phyloP scores from a whole-genome alignment of 2,113 vertebrate genomes.

The Perccottus glenii region DNA sequence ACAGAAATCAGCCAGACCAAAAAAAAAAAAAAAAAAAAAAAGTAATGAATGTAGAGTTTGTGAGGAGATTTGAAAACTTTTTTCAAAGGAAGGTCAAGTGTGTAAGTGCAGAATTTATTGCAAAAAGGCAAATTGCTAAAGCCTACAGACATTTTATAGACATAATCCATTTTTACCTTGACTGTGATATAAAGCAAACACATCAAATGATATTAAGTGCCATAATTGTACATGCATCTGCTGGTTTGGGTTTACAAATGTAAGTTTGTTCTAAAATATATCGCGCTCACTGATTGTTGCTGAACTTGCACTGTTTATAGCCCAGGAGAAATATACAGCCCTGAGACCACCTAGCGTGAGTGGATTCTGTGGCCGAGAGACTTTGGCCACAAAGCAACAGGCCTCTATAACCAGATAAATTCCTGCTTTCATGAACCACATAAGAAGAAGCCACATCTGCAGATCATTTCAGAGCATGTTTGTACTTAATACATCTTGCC shows the following conservation, averaged over 20 bases:
- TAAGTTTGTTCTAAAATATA: no score
- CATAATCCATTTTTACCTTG: slow-evolving; percentile 20
- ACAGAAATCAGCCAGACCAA: slow-evolving; percentile 18
- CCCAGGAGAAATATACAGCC: slow-evolving; percentile 47
- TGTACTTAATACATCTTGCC: slow-evolving; percentile 57
- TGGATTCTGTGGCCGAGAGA: slow-evolving; percentile 43
- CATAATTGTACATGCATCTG: slow-evolving; percentile 9
- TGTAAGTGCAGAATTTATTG: not conserved
- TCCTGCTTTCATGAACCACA: slow-evolving; percentile 74
- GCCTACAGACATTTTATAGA: no score
- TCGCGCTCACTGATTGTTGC: slow-evolving; percentile 18
- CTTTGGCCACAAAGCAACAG: slow-evolving; percentile 43
- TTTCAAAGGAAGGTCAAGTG: slow-evolving; percentile 54
- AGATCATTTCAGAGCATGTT: slow-evolving; percentile 65
- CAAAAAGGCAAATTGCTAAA: no score
- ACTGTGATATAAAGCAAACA: slow-evolving; percentile 28
- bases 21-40: no score
- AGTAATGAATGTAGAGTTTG: slow-evolving; percentile 11
- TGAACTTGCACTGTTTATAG: slow-evolving; percentile 51
- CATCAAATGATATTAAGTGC: slow-evolving; percentile 28
- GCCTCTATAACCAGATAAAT: slow-evolving; percentile 68
- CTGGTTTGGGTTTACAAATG: slow-evolving; percentile 18
- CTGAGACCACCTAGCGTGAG: slow-evolving; percentile 65
- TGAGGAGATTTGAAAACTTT: slow-evolving; percentile 51
- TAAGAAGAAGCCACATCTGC: slow-evolving; percentile 76